Evolutionary conservation across 2,113 vertebrate species (phyloP).

Genomic region (Cromileptes altivelis): DNA sequence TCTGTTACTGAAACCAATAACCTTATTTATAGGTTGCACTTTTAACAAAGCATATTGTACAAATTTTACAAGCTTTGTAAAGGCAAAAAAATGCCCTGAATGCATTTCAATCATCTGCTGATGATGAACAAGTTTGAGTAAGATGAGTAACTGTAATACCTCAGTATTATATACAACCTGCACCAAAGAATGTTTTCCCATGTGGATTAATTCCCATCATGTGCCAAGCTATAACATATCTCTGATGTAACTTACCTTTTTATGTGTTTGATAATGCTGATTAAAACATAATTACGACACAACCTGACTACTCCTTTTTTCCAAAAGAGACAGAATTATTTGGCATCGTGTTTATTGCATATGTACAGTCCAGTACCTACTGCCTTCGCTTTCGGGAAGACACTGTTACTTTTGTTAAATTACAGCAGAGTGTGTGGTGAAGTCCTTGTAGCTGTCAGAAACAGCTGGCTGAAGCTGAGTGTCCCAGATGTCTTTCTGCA

Average conservation of each 20-base stretch:
- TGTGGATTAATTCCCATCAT: slow-evolving; percentile 9
- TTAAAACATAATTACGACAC: slow-evolving; percentile 49
- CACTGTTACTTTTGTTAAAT: slow-evolving; percentile 12
- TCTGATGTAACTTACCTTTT: background rate
- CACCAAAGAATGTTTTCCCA: slow-evolving; percentile 61
- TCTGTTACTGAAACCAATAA: slow-evolving; percentile 35
- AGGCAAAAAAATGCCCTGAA: slow-evolving; percentile 13
- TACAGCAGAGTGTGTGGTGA: slow-evolving; percentile 15
- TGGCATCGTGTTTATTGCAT: slow-evolving; percentile 75
- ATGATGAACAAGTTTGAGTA: background rate
- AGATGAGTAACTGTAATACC: slow-evolving; percentile 46
- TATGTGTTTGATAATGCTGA: slow-evolving; percentile 31
- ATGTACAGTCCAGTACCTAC: slow-evolving; percentile 63
- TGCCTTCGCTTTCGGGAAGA: slow-evolving; percentile 31
- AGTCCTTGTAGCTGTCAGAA: slow-evolving; percentile 35
- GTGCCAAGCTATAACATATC: slow-evolving; percentile 46
- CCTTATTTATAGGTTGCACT: slow-evolving; percentile 30
- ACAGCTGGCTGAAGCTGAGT: slow-evolving; percentile 1
- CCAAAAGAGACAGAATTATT: slow-evolving; percentile 22
- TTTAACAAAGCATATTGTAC: slow-evolving; percentile 4
- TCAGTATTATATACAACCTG: slow-evolving; percentile 50
- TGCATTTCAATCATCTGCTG: slow-evolving; percentile 30
- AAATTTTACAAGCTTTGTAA: slow-evolving; percentile 21
- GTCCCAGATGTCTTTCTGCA: slow-evolving; percentile 9
- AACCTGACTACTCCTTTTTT: slow-evolving; percentile 20